These are phyloP conservation scores for Calameuta pallipes DNA, from an alignment of 2,888 invertebrate species.

Conservation along the genomic window DNA sequence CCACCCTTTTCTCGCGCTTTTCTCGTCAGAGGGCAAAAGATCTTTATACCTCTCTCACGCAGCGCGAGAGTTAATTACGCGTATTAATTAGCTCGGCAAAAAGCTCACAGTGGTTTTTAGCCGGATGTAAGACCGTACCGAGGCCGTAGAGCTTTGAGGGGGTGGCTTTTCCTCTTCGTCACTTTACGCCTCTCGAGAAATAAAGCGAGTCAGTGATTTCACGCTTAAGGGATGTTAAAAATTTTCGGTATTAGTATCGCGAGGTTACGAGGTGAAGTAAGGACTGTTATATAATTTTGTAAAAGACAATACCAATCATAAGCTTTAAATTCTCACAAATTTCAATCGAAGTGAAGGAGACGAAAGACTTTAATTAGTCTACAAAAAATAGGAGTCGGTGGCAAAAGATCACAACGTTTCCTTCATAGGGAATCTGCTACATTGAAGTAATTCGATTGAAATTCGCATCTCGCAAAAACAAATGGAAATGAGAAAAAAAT, in stretches of 20 bases:
- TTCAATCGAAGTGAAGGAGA: too few relatives aligned
- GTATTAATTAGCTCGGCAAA: constrained; percentile 28
- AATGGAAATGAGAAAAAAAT: too few relatives aligned
- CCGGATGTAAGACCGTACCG: neutral
- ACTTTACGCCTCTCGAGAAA: neutral
- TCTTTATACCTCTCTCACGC: neutral
- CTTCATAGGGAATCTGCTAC: too few relatives aligned
- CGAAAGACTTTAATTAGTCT: too few relatives aligned
- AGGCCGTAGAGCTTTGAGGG: neutral
- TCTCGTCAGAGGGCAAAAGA: neutral
- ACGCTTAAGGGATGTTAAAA: neutral
- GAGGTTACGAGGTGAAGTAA: neutral
- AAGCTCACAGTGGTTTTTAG: neutral
- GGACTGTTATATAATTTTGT: neutral
- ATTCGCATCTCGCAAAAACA: too few relatives aligned
- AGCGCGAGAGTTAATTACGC: constrained; percentile 32
- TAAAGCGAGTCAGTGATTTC: neutral
- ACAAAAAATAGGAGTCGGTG: too few relatives aligned
- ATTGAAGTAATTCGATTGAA: too few relatives aligned
- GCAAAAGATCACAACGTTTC: too few relatives aligned
- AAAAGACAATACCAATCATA: neutral
- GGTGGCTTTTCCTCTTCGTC: neutral
- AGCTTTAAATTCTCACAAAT: too few relatives aligned
- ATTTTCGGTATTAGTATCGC: neutral
- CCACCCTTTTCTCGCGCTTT: neutral